Evolutionary conservation across 2,888 invertebrate species (phyloP).

Genomic region (Doris montereyensis): DNA sequence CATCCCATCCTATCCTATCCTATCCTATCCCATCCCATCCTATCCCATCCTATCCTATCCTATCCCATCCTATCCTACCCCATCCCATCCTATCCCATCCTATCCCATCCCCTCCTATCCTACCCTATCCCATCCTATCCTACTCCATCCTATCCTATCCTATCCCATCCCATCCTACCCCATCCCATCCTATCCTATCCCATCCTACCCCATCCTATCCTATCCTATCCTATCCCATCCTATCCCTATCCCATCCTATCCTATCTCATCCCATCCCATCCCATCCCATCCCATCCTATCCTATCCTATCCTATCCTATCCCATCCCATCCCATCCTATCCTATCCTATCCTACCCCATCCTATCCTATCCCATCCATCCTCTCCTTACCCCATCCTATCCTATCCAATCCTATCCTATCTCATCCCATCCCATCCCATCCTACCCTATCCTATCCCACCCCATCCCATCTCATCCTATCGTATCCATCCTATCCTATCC

Average conservation of each 20-base stretch:
- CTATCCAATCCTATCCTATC: neutral
- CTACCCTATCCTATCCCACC: neutral
- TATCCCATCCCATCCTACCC: neutral
- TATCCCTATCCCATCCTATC: neutral
- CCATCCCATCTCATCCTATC: constrained; percentile 8
- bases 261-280: constrained; percentile 2
- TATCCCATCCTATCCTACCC: constrained; percentile 22
- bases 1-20: neutral
- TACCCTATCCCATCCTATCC: constrained; percentile 26
- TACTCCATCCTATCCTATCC: constrained; percentile 16
- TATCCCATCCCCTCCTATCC: neutral
- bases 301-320: neutral
- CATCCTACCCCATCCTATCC: constrained; percentile 3
- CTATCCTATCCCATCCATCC: neutral
- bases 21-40: neutral
- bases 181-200: neutral
- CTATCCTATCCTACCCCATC: neutral
- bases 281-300: constrained; percentile 10
- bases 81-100: neutral
- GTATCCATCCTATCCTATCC: neutral
- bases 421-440: neutral
- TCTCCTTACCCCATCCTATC: neutral
- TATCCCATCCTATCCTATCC: constrained; percentile 20
- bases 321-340: neutral
- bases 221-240: neutral